Base-by-base conservation (phyloP, 2,113 vertebrate species). In the Callocephalon fimbriatum region DNA sequence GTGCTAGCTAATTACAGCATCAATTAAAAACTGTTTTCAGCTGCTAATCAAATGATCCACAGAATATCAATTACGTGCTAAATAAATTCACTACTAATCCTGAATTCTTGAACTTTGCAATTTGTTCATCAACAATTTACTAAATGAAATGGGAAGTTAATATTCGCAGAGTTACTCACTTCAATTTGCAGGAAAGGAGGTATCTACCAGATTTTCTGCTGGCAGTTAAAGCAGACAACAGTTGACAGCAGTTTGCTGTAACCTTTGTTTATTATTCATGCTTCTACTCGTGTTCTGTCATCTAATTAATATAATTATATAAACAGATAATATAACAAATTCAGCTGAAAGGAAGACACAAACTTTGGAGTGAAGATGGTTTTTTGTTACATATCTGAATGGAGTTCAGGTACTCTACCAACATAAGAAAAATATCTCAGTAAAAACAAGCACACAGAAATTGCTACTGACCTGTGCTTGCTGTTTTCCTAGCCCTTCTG, bases 31-130 rank as follows among this genome's bases (percentile, higher is more conserved):
- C 42, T 73, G 48, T 88, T 94, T 95, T 88, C 90, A 96, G 87
- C 59, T 93, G 81, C 78, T 93, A 82, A 91, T 95, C 84, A 94
- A 96, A 86, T 38, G 81, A 91, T 90, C 27, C 74, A 83, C 44
- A 94, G 90, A 88, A 83, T 88, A 90, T 88, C 74, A 97, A 96
- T 90, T 94, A 88, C 2, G 0, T 54, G n/a, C 66, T 66, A 54
- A 88, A 96, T 71, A 96, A 94, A 88, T 76, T 82, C 21, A 65
- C 53, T 73, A 48, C 83, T 82, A 82, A 86, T 90, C 58, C 51
- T 7, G 9, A 87, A 87, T 85, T 96, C 66, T 79, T 76, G 66
- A 95, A 91, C 74, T 90, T 91, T 42, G 45, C 20, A 72, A 72
- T 88, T 91, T 61, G 6, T 82, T 93, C 66, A 61, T 85, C 56